Evolutionary conservation across 2,888 invertebrate genomes (phyloP).

Genomic region (Gortyna flavago): DNA sequence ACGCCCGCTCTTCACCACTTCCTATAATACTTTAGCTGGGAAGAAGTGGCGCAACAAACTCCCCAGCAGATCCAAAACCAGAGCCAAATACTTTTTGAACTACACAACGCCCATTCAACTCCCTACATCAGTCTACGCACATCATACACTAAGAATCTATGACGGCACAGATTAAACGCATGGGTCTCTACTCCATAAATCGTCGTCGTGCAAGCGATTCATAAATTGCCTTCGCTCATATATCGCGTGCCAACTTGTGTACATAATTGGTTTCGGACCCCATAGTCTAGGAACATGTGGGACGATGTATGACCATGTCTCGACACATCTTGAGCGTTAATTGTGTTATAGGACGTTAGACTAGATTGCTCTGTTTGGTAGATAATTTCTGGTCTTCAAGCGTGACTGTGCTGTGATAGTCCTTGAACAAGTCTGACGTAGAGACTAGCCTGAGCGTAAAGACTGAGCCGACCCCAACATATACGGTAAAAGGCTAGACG

Average conservation of each 20-base stretch:
- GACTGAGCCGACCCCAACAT: too few relatives aligned
- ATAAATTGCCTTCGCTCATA: conserved; percentile 76
- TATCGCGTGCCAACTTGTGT: conserved; percentile 79
- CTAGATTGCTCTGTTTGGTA: background rate
- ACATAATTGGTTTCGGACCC: conserved; percentile 80
- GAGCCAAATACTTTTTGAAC: background rate
- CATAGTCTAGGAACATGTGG: conserved; percentile 69
- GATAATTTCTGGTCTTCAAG: background rate
- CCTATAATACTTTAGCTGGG: background rate
- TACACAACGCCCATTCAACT: background rate
- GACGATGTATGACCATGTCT: conserved; percentile 47
- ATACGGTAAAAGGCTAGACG: background rate
- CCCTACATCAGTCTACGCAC: background rate
- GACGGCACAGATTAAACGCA: conserved; percentile 57
- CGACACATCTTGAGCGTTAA: conserved; percentile 39
- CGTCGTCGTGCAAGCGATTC: conserved; percentile 59
- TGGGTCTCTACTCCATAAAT: conserved; percentile 55
- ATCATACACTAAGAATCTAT: conserved; percentile 35
- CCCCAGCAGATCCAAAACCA: background rate
- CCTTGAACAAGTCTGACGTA: background rate
- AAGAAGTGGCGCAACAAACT: background rate
- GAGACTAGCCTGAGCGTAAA: too few relatives aligned
- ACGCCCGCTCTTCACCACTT: background rate
- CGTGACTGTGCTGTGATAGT: background rate
- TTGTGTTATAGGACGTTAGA: conserved; percentile 21